Conservation (phyloP, 2,113 vertebrate species). For the Hemichromis elongatus region DNA sequence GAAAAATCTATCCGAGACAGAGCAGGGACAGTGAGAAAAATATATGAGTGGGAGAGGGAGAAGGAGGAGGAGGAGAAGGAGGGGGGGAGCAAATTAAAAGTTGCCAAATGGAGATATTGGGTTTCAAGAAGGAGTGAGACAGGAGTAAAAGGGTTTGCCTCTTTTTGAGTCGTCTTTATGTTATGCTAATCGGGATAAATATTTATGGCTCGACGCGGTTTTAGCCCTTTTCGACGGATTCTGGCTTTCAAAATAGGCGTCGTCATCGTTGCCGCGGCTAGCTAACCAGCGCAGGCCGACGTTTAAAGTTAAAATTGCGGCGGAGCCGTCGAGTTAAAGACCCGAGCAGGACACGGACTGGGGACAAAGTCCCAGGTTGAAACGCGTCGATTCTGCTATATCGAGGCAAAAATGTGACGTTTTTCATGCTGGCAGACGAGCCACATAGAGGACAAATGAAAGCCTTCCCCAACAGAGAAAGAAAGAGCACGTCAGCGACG, state of each 20-base stretch:
- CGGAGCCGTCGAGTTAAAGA: background rate
- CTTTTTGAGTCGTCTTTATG: slow-evolving; percentile 73
- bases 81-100: slow-evolving; percentile 97
- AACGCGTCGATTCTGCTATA: slow-evolving; percentile 23
- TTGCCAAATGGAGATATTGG: slow-evolving; percentile 99
- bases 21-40: slow-evolving; percentile 80
- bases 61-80: slow-evolving; percentile 72
- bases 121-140: slow-evolving; percentile 92
- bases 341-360: background rate
- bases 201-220: slow-evolving; percentile 55
- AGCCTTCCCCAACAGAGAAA: slow-evolving; percentile 51
- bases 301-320: slow-evolving; percentile 9
- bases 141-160: slow-evolving; percentile 77
- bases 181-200: slow-evolving; percentile 78
- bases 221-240: slow-evolving; percentile 47
- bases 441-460: slow-evolving; percentile 50
- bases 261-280: slow-evolving; percentile 57
- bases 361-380: background rate
- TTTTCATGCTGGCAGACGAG: slow-evolving; percentile 39
- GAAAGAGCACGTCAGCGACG: slow-evolving; percentile 52
- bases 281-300: slow-evolving; percentile 61
- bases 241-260: slow-evolving; percentile 39
- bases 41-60: slow-evolving; percentile 86
- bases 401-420: slow-evolving; percentile 47
- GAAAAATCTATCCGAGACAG: slow-evolving; percentile 89